A percentile compares a stretch with the other conserved stretches of the same genome.
Conservation (phyloP, 1,140 invertebrate species). For the Lucilia sericata region DNA sequence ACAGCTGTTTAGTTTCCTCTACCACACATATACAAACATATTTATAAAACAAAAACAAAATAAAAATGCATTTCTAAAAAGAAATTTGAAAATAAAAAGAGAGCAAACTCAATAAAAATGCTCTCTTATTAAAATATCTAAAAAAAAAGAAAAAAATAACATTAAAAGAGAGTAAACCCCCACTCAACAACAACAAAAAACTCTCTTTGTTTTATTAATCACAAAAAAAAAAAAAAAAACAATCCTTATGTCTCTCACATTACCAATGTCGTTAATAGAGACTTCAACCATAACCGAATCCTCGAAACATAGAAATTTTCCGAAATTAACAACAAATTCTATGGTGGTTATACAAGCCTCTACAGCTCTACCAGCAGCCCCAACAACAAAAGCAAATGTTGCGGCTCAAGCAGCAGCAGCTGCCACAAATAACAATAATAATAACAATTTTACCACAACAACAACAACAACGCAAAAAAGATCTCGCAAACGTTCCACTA, state of each 20-base stretch:
- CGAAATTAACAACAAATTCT: slow-evolving; percentile 33
- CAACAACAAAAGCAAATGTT: not conserved
- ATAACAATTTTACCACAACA: not conserved
- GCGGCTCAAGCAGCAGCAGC: not conserved
- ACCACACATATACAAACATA: not conserved
- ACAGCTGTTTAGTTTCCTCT: slow-evolving; percentile 31
- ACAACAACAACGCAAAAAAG: slow-evolving; percentile 23
- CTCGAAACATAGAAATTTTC: slow-evolving; percentile 38
- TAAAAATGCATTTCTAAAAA: not conserved
- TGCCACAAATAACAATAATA: no score
- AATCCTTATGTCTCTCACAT: slow-evolving; percentile 31
- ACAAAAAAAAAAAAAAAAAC: not conserved
- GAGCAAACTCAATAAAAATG: not conserved
- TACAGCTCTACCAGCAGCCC: not conserved
- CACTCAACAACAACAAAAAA: no score
- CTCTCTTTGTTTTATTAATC: not conserved
- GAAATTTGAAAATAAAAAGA: not conserved
- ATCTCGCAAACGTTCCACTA: slow-evolving; percentile 33
- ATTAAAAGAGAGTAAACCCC: not conserved
- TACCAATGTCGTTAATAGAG: slow-evolving; percentile 41
- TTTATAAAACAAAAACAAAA: not conserved
- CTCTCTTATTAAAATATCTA: not conserved
- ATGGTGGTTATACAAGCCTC: slow-evolving; percentile 42
- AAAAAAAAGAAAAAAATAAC: not conserved
- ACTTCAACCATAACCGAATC: slow-evolving; percentile 36